Base-by-base conservation (phyloP, 1,140 invertebrate genomes). In the Riptortus pedestris region DNA sequence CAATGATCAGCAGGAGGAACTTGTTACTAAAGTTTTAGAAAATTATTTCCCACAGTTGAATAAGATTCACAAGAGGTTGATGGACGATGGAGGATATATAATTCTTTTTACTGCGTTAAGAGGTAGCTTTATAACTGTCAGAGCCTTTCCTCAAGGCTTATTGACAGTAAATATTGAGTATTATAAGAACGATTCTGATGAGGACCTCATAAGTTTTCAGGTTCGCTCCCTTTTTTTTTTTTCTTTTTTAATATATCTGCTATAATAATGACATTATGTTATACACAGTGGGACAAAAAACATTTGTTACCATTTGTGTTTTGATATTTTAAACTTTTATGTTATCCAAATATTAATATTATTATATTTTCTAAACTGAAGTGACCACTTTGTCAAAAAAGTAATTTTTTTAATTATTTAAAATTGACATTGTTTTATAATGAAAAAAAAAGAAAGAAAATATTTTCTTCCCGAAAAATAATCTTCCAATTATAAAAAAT, bases 151-250 rank as follows among this genome's bases (percentile, higher is more conserved):
- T 20, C 81, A 86, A 70, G 87, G 87, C 38, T 74, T 88, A 43
- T 77, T 90, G 48, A 88, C 87, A 26, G 73, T 90, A 68, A 90
- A 88, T 73, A 82, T 90, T 72, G 88, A 90, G 73, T 90, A 87
- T 78, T 90, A 83, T 71, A 83, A 87, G 71, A 79, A 79, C 38
- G 85, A 88, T 48, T 80, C 80, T 63, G 84, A 87, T 69, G 81
- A 85, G 66, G 81, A 84, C 29, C 70, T 86, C 58, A 77, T 90
- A 65, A 80, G 76, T 67, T 85, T 84, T 73, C 86, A 90, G 82
- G 87, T 91, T 83, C 77, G 72, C 29, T n/a, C n/a, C n/a, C n/a
- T n/a, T n/a, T n/a, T 45, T 48, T 62, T n/a, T 28, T 62, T 27
- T 26, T 51, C 14, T 27, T 4, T 62, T 31, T 29, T 38, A 7